Evolutionary conservation across 1,140 invertebrate genomes (phyloP).

Genomic region (Asbolus verrucosus): DNA sequence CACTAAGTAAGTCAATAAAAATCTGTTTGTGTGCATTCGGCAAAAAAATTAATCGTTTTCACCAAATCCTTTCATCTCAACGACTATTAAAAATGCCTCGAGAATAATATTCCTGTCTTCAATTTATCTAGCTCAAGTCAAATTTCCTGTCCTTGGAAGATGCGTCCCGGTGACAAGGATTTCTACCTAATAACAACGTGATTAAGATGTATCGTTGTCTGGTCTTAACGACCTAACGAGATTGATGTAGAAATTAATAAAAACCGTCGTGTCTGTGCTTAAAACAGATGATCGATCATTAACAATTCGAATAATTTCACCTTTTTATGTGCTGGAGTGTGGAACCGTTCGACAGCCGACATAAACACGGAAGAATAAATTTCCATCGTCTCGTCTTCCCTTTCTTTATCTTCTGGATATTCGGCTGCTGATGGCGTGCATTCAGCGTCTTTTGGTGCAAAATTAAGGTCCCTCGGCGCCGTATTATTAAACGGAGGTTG

Average conservation of each 20-base stretch:
- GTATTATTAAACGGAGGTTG: slow-evolving; percentile 42
- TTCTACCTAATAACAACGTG: slow-evolving; percentile 39
- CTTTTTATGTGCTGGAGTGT: background rate
- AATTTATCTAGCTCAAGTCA: slow-evolving; percentile 45
- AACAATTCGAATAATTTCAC: slow-evolving; percentile 6
- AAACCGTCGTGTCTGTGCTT: slow-evolving; percentile 13
- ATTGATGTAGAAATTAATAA: slow-evolving; percentile 43
- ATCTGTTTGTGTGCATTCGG: no score
- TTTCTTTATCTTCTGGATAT: slow-evolving; percentile 6
- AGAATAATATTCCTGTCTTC: background rate
- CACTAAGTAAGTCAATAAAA: no score
- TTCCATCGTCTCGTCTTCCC: background rate
- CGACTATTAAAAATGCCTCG: slow-evolving; percentile 18
- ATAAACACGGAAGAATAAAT: slow-evolving; percentile 26
- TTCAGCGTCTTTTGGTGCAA: slow-evolving; percentile 4
- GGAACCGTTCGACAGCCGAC: background rate
- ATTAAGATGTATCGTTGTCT: slow-evolving; percentile 38
- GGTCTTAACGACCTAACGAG: slow-evolving; percentile 25
- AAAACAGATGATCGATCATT: no score
- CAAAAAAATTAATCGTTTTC: no score
- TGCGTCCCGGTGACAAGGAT: slow-evolving; percentile 26
- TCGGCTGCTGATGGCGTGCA: slow-evolving; percentile 32
- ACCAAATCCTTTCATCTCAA: background rate
- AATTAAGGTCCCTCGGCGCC: slow-evolving; percentile 17
- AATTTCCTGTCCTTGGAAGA: slow-evolving; percentile 25